Base-by-base conservation (phyloP, 2,888 invertebrate genomes). In the Brachynemurus nebulosus region DNA sequence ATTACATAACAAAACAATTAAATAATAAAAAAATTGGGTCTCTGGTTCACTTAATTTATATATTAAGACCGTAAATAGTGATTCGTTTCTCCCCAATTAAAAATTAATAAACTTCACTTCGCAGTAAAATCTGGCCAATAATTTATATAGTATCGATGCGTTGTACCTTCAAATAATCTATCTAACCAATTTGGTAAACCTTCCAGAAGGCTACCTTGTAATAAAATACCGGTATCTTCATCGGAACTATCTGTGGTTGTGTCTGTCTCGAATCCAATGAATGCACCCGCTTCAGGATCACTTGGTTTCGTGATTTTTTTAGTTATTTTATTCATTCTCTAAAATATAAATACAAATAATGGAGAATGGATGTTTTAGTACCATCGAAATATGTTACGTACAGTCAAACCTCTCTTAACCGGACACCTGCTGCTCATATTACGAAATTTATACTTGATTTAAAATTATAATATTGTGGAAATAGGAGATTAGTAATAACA, bases 51-150 rank as follows among this genome's bases (percentile, higher is more conserved):
- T n/a, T n/a, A n/a, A n/a, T n/a, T n/a, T n/a, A n/a, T n/a, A n/a
- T n/a, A n/a, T n/a, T n/a, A n/a, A n/a, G n/a, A n/a, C n/a, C n/a
- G n/a, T n/a, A n/a, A n/a, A n/a, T n/a, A n/a, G n/a, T n/a, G n/a
- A n/a, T n/a, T n/a, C n/a, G n/a, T n/a, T n/a, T n/a, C n/a, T n/a
- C n/a, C n/a, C n/a, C n/a, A n/a, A n/a, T n/a, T n/a, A n/a, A n/a
- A n/a, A n/a, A 14, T 16, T 33, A 11, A 14, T 20, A 18, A 39
- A 46, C 46, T 53, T 70, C 79, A 86, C 68, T 86, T 86, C 59
- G 81, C 78, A 52, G 82, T 81, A 72, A 89, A 91, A 60, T 91
- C 90, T n/a, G 97, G 97, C 97, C 97, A 98, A 66, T 92, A 92
- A 66, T 92, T 91, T 55, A 98, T 80, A 65, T 90, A 86, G 68